These are phyloP conservation scores for Oligia strigilis DNA, from an alignment of 2,888 invertebrate genomes.

Conservation along the genomic window DNA sequence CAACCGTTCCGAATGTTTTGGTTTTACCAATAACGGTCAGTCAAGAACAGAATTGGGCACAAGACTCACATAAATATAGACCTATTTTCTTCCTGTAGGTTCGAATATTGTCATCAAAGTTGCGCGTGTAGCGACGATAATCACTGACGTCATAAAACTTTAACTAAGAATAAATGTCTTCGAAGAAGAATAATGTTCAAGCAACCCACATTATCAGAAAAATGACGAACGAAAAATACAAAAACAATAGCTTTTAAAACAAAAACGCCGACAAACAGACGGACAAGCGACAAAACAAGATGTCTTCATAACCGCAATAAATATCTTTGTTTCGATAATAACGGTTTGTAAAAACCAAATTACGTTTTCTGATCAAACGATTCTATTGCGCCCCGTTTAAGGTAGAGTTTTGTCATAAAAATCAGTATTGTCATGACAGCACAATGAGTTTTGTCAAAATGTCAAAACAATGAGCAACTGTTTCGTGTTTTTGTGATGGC, in stretches of 20 bases:
- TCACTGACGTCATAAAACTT: constrained; percentile 43
- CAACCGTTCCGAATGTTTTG: background rate
- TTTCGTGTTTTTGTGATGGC: constrained; percentile 45
- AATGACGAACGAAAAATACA: constrained; percentile 46
- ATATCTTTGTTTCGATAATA: constrained; percentile 70
- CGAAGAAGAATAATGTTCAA: constrained; percentile 46
- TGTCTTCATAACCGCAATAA: constrained; percentile 79
- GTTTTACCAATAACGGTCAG: background rate
- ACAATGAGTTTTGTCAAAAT: constrained; percentile 55
- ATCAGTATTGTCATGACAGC: constrained; percentile 12
- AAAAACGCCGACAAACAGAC: constrained; percentile 66
- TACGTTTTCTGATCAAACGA: constrained; percentile 21
- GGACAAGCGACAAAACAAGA: constrained; percentile 64
- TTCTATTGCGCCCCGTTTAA: constrained; percentile 17
- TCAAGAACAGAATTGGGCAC: background rate
- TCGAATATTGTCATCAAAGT: constrained; percentile 5
- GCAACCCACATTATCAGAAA: constrained; percentile 55
- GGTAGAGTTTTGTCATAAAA: constrained; percentile 37
- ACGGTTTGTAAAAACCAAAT: constrained; percentile 61
- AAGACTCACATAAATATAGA: background rate
- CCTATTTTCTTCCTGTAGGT: background rate
- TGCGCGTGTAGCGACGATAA: constrained; percentile 32
- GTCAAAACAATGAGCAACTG: constrained; percentile 63
- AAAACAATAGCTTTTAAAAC: constrained; percentile 46
- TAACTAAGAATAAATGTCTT: constrained; percentile 36